Conservation (phyloP, 2,113 vertebrate genomes). For the Tichodroma muraria region DNA sequence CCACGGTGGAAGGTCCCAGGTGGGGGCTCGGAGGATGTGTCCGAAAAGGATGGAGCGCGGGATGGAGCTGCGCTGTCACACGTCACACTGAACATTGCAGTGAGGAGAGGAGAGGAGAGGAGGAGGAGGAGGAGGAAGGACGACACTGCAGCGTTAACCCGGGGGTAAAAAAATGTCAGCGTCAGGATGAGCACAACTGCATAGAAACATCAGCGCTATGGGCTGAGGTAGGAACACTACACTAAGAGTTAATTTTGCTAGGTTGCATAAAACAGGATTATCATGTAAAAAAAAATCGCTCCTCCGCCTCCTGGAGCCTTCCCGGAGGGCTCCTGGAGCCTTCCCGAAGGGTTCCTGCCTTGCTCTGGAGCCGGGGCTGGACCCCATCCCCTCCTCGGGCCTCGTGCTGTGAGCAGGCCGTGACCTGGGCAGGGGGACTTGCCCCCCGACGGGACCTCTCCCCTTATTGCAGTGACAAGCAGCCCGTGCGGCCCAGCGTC, state of each 20-base stretch:
- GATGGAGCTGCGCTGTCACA: background rate
- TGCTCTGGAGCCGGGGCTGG: background rate
- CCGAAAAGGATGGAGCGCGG: background rate
- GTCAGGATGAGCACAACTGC: constrained; percentile 60
- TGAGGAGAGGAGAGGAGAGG: background rate
- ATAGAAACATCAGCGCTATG: constrained; percentile 69
- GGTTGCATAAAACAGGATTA: constrained; percentile 71
- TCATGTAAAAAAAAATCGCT: background rate
- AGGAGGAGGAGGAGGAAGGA: constrained; percentile 6
- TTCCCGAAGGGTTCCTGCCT: background rate
- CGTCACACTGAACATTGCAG: background rate
- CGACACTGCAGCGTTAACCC: background rate
- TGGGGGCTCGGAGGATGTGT: background rate
- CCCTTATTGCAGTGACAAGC: background rate
- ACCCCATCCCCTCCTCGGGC: background rate
- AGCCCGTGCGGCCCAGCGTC: background rate
- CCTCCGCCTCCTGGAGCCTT: background rate
- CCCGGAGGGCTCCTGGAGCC: background rate
- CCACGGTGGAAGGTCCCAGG: background rate
- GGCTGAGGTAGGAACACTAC: constrained; percentile 79
- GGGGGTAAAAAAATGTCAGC: background rate
- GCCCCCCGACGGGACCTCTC: background rate
- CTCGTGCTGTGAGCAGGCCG: background rate
- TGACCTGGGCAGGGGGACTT: background rate
- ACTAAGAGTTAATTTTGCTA: constrained; percentile 60